Base-by-base conservation (phyloP, 2,888 invertebrate genomes). In the Tupiocoris notatus region DNA sequence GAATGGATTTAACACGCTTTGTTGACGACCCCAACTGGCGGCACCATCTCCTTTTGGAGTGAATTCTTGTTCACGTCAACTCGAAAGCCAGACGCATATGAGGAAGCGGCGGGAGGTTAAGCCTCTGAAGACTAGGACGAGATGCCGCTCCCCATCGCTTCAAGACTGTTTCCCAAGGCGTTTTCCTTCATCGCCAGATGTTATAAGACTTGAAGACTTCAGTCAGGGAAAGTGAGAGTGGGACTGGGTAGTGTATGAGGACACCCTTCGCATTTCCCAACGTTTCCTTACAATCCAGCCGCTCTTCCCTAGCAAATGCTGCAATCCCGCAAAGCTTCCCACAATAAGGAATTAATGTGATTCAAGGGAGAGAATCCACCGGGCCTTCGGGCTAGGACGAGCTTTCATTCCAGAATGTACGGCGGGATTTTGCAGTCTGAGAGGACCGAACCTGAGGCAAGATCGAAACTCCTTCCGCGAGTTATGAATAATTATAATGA, bases 1-100 rank as follows among this genome's bases (percentile, higher is more conserved):
- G 73, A 73, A 73, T 73, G 73, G 73, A 63, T 73, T 73, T 62
- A 73, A 73, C 73, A 73, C 73, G 73, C 73, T 73, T 73, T 73
- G 73, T 73, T 73, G 73, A 63, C 73, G 73, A 73, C 73, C 73
- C 73, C 73, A 59, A 18, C 62, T 17, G 63, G 39, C 39, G 39
- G 39, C 73, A 22, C 16, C 6, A 9, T n/a, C 59, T 18, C 20
- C 20, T 59, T 59, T 61, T 73, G 21, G 39, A 54, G 23, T 39
- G 58, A 62, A 62, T 61, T 56, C 73, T 73, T 62, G 39, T 73
- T 73, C 73, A 54, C 73, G 73, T 73, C 73, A 63, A 54, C 21
- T 73, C 73, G 25, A 73, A 73, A 73, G 63, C 73, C 73, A 39
- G 39, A 39, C 39, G 39, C 12, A 39, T 59, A n/a, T n/a, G 59